phyloP scores from a whole-genome alignment of 2,888 invertebrate species.

The Carabus problematicus region DNA sequence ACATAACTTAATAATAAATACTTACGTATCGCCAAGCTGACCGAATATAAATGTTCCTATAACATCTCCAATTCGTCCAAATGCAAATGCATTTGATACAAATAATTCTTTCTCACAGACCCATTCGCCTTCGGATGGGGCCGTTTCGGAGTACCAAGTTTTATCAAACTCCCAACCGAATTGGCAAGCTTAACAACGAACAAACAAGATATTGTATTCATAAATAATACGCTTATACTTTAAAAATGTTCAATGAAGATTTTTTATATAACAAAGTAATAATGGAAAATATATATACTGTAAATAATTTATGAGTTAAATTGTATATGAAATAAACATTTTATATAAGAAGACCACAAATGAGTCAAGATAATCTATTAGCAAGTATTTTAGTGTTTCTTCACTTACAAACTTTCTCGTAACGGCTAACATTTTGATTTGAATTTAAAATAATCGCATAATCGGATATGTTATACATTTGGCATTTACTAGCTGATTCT shows the following conservation, averaged over 20 bases:
- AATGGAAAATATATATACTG: too few species aligned
- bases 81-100: conserved; percentile 64
- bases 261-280: too few species aligned
- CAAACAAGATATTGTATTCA: conserved; percentile 34
- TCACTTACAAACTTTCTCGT: too few species aligned
- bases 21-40: conserved; percentile 66
- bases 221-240: conserved; percentile 36
- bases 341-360: too few species aligned
- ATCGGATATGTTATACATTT: conserved; percentile 58
- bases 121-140: conserved; percentile 64
- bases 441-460: too few species aligned
- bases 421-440: too few species aligned
- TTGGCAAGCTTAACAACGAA: conserved; percentile 59
- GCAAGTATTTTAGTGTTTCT: too few species aligned
- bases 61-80: conserved; percentile 63
- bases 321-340: too few species aligned
- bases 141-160: conserved; percentile 62
- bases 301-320: too few species aligned
- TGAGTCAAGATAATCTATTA: too few species aligned
- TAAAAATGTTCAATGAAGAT: too few species aligned
- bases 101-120: conserved; percentile 64
- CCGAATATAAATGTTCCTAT: conserved; percentile 65
- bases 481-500: conserved; percentile 58
- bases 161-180: conserved; percentile 65
- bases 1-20: conserved; percentile 7